Percentiles rank a stretch among this genome's conserved stretches.
Evolutionary conservation across 2,797 vertebrate species (phyloP).

Genomic region (Micropoecilia bifurca): DNA sequence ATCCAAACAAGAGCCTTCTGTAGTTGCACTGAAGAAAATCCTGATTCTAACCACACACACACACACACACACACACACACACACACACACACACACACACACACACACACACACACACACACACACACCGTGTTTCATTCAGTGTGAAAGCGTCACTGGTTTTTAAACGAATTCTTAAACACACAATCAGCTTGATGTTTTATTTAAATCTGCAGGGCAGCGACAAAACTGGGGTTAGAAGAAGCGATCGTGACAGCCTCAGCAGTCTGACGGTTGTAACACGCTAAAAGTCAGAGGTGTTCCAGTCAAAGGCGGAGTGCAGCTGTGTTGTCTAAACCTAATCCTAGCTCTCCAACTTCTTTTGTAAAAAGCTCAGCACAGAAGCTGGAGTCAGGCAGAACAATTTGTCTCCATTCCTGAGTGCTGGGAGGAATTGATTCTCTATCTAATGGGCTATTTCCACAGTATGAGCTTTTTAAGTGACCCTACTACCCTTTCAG

Average conservation of each 20-base stretch:
- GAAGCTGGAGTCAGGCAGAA: neutral
- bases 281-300: constrained; percentile 39
- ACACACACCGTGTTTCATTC: neutral
- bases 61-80: no score
- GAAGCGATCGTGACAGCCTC: constrained; percentile 17
- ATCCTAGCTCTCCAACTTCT: constrained; percentile 47
- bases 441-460: constrained; percentile 12
- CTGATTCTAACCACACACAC: neutral
- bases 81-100: neutral
- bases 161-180: constrained; percentile 17
- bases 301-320: constrained; percentile 34
- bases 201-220: constrained; percentile 37
- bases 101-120: neutral
- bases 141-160: constrained; percentile 24
- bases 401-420: constrained; percentile 5
- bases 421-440: neutral
- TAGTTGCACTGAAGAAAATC: constrained; percentile 40
- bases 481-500: constrained; percentile 10
- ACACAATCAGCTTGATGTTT: constrained; percentile 23
- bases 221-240: constrained; percentile 29
- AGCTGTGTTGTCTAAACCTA: constrained; percentile 43
- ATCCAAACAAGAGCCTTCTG: constrained; percentile 41
- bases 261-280: constrained; percentile 36
- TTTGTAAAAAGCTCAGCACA: neutral
- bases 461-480: constrained; percentile 17